phyloP scores from a whole-genome alignment of 2,888 invertebrate species.

The Mythimna lalbum region DNA sequence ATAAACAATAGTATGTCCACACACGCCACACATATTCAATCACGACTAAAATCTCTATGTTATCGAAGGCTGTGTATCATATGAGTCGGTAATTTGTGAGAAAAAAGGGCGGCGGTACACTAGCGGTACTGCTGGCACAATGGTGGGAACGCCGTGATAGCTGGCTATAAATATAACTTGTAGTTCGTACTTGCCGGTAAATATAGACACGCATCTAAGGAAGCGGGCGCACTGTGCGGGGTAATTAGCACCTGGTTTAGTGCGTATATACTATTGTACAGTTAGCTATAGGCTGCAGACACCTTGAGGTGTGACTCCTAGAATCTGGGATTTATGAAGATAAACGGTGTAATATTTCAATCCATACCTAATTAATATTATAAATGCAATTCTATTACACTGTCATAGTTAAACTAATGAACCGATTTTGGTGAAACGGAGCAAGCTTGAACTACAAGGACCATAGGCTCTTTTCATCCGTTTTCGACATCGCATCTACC shows the following conservation, averaged over 20 bases:
- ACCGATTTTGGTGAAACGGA: background rate
- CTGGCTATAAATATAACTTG: constrained; percentile 51
- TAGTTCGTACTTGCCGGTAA: constrained; percentile 35
- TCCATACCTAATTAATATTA: too few species aligned
- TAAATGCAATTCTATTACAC: background rate
- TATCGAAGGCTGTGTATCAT: constrained; percentile 55
- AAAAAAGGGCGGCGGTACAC: constrained; percentile 66
- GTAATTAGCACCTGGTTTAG: background rate
- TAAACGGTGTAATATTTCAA: too few species aligned
- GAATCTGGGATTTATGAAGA: too few species aligned
- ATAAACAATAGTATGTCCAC: constrained; percentile 41
- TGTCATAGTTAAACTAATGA: background rate
- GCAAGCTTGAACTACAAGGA: background rate
- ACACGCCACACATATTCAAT: constrained; percentile 46
- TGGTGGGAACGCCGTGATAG: constrained; percentile 63
- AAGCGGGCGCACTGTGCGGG: constrained; percentile 4
- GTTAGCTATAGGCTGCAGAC: too few species aligned
- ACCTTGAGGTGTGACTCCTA: too few species aligned
- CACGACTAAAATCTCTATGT: constrained; percentile 32
- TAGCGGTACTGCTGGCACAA: constrained; percentile 62
- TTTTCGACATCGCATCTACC: too few species aligned
- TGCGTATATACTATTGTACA: too few species aligned
- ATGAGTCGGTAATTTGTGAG: constrained; percentile 62
- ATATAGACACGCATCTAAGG: constrained; percentile 47
- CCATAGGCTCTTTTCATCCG: too few species aligned